Conservation (phyloP, 2,888 invertebrate genomes). For the Pemphredon lugubris region DNA sequence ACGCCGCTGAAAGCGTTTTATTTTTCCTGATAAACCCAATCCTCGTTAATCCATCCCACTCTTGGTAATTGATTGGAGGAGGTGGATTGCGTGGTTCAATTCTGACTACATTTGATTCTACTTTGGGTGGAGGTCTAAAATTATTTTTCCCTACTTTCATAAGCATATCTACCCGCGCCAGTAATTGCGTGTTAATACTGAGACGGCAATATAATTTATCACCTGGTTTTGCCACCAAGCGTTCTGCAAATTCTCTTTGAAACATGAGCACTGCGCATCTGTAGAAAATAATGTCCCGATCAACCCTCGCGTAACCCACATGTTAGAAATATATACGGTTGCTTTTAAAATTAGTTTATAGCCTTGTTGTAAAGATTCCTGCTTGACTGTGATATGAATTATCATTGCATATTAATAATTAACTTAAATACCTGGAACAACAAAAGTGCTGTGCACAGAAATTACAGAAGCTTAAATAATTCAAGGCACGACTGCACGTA, state of each 20-base stretch:
- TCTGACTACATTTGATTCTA: conserved; percentile 98
- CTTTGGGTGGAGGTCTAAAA: conserved; percentile 99
- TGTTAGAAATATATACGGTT: conserved; percentile 18
- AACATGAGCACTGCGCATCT: conserved; percentile 99
- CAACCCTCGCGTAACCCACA: conserved; percentile 6
- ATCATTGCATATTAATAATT: no score
- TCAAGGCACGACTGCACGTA: no score
- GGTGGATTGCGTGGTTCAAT: conserved; percentile 99
- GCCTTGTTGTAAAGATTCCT: no score
- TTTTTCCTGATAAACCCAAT: conserved; percentile 98
- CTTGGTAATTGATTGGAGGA: conserved; percentile 96
- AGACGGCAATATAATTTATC: conserved; percentile 98
- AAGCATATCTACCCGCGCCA: conserved; percentile 96
- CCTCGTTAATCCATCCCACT: conserved; percentile 99
- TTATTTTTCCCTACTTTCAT: conserved; percentile 99
- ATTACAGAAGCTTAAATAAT: no score
- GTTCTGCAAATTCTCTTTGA: conserved; percentile 98
- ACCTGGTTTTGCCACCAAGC: conserved; percentile 97
- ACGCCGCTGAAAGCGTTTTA: conserved; percentile 95
- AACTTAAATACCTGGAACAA: no score
- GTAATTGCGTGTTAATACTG: conserved; percentile 97
- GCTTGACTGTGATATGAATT: no score
- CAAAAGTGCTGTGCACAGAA: no score
- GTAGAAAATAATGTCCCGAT: conserved; percentile 79
- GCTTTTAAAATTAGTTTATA: conserved; percentile 2